A percentile compares a stretch with the other conserved stretches of the same genome.
Evolutionary conservation across 2,888 invertebrate species (phyloP).

Genomic region (Dynastes tityus): DNA sequence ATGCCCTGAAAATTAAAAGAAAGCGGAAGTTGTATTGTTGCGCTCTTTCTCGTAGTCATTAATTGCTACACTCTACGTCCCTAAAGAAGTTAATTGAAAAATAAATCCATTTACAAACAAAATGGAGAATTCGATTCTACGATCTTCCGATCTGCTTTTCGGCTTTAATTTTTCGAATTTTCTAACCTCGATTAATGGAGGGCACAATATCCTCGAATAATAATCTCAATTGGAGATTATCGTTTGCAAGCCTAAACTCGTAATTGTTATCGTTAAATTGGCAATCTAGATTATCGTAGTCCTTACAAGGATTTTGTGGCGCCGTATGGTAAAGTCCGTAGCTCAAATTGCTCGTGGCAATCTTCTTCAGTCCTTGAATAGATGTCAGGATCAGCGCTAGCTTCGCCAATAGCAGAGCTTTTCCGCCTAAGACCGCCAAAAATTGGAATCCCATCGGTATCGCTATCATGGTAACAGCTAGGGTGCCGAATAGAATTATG

Average conservation of each 20-base stretch:
- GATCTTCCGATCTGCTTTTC: background rate
- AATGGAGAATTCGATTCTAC: background rate
- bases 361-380: constrained; percentile 86
- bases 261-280: constrained; percentile 9
- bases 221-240: constrained; percentile 11
- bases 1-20: constrained; percentile 63
- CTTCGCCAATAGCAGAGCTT: constrained; percentile 85
- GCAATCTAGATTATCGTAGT: constrained; percentile 26
- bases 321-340: constrained; percentile 82
- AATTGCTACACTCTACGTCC: background rate
- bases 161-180: background rate
- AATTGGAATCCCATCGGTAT: constrained; percentile 90
- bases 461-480: constrained; percentile 83
- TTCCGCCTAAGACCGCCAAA: constrained; percentile 86
- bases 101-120: background rate
- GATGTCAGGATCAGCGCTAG: constrained; percentile 86
- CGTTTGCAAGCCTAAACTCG: constrained; percentile 37
- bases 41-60: background rate
- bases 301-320: constrained; percentile 59
- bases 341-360: constrained; percentile 82
- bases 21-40: constrained; percentile 1
- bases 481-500: constrained; percentile 85
- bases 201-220: constrained; percentile 31
- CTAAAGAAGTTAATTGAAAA: background rate
- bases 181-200: constrained; percentile 23